Base-by-base conservation (phyloP, 2,113 vertebrate species). In the Rhombomys opimus region DNA sequence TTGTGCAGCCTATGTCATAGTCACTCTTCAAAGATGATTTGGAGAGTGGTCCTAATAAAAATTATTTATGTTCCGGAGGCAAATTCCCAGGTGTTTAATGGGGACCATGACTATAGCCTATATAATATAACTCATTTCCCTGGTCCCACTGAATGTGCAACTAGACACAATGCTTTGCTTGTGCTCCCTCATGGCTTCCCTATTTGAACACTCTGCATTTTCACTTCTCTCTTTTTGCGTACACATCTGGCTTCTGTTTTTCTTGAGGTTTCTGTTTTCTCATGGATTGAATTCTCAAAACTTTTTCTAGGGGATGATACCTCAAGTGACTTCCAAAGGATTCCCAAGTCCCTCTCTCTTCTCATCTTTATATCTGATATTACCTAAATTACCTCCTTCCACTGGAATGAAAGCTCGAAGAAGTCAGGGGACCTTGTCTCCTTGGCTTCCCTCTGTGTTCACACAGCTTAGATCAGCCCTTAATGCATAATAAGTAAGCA, bases 1-100 rank as follows among this genome's bases (percentile, higher is more conserved):
- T 7, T 12, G 0, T 13, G 7, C 10, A 70, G 13, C 46, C 90
- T 84, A 0, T 2, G 0, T 32, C 72, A n/a, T 35, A 8, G 18
- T 20, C 22, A 9, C n/a, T 23, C 92, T 85, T 13, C 88, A 57
- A 27, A 75, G 61, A 1, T 52, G 11, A 41, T 72, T 17, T 20
- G 20, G 8, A 77, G 2, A 32, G 27, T 59, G 14, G 7, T 6
- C 8, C 41, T 38, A 41, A 59, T 59, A 46, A 77, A 65, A 30
- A 6, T 72, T 22, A 22, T 75, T 78, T 91, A 30, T 72, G 5
- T 84, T 23, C 5, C 11, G 27, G 15, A 17, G 14, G 46, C 27
- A 59, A 17, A 20, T 75, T 87, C 32, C 22, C 0, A 5, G 20
- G 52, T 72, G 77, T 61, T 90, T 72, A 80, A 0, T 38, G 5